These are phyloP conservation scores for Hydropotes inermis DNA, from an alignment of 2,113 vertebrate genomes.

Conservation along the genomic window DNA sequence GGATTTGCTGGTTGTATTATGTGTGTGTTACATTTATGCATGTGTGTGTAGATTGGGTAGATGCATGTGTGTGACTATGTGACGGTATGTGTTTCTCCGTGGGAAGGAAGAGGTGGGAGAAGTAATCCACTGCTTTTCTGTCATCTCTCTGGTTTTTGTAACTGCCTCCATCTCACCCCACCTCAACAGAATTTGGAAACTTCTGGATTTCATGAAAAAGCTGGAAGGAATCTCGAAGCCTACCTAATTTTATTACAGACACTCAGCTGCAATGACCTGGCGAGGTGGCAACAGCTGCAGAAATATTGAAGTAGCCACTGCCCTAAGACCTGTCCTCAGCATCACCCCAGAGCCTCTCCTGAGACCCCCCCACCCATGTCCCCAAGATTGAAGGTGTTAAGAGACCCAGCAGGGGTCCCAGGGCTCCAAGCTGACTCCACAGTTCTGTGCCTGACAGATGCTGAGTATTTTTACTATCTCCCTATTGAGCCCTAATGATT, in stretches of 20 bases:
- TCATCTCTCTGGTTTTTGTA: not conserved
- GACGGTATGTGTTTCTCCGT: too few relatives aligned
- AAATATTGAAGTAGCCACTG: accelerated
- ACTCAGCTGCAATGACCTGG: not conserved
- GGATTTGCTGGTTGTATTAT: not conserved
- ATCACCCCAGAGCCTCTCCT: not conserved
- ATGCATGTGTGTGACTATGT: not conserved
- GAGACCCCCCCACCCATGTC: accelerated
- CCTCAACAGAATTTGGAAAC: not conserved
- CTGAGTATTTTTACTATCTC: accelerated
- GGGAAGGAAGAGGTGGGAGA: not conserved
- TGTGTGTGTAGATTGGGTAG: not conserved
- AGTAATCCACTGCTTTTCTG: not conserved
- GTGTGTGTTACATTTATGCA: not conserved
- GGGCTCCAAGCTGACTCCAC: too few relatives aligned
- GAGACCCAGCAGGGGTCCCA: not conserved
- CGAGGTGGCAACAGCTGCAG: not conserved
- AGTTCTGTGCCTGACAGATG: not conserved
- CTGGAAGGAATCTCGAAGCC: accelerated
- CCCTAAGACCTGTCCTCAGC: accelerated
- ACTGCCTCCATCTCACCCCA: accelerated
- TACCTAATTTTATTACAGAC: accelerated
- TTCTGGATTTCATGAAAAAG: not conserved
- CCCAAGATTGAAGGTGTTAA: accelerated
- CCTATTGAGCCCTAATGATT: accelerated